Percentiles rank a stretch among this genome's conserved stretches.
phyloP scores from a whole-genome alignment of 2,888 invertebrate genomes.

The Julus scandinavius region DNA sequence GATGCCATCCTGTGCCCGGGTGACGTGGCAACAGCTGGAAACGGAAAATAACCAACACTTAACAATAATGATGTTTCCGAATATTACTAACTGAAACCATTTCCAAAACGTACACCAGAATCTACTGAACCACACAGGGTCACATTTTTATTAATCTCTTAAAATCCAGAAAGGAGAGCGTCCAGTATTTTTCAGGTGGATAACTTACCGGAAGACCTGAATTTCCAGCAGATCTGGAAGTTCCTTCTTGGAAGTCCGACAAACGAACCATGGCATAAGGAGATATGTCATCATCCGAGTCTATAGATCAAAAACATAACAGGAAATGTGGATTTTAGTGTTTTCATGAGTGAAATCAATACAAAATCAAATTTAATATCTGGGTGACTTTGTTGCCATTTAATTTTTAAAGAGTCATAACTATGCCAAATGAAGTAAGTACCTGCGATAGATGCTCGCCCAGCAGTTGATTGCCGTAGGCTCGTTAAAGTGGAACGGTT shows the following conservation, averaged over 20 bases:
- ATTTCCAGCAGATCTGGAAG: conserved; percentile 20
- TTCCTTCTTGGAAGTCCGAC: conserved; percentile 52
- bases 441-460: background rate
- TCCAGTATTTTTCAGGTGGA: background rate
- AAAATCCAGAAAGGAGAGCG: background rate
- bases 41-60: background rate
- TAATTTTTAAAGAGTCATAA: background rate
- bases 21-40: conserved; percentile 39
- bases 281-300: conserved; percentile 55
- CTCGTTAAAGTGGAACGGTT: conserved; percentile 21
- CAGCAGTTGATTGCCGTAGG: background rate
- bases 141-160: too few species aligned
- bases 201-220: background rate
- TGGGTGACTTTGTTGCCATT: background rate
- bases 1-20: conserved; percentile 51
- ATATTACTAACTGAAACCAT: background rate
- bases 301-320: background rate
- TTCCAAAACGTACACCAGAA: too few species aligned
- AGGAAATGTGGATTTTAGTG: background rate
- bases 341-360: background rate
- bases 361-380: too few species aligned
- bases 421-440: background rate
- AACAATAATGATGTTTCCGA: too few species aligned
- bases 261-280: conserved; percentile 55
- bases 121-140: too few species aligned